Percentiles rank a stretch among this genome's conserved stretches.
Evolutionary conservation across 2,113 vertebrate species (phyloP).

Genomic region (Felis catus): DNA sequence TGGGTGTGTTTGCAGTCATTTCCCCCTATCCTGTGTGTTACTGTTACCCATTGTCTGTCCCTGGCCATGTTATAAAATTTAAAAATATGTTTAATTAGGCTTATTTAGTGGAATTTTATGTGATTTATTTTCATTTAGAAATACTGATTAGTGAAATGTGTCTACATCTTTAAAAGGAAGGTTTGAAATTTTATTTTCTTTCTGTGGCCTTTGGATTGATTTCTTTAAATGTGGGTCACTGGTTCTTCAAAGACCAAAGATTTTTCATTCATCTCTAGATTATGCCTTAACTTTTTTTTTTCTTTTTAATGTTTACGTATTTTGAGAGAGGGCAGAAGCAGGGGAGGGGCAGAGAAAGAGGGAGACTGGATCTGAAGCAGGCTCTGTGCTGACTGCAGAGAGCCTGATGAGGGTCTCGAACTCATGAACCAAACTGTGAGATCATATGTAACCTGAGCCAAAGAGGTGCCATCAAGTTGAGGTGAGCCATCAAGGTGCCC

Average conservation of each 20-base stretch:
- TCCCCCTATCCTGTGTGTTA: neutral
- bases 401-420: neutral
- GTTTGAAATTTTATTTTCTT: slow-evolving; percentile 15
- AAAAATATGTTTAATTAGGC: slow-evolving; percentile 8
- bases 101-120: neutral
- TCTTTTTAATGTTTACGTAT: neutral
- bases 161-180: neutral
- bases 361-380: neutral
- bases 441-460: neutral
- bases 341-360: no score
- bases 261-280: neutral
- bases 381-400: neutral
- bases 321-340: neutral
- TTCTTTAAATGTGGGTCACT: neutral
- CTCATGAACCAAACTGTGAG: neutral
- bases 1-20: neutral
- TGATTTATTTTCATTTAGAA: slow-evolving; percentile 34
- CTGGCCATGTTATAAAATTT: neutral
- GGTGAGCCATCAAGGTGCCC: neutral
- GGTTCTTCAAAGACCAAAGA: neutral
- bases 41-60: neutral
- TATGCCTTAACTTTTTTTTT: neutral
- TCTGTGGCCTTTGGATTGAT: neutral
- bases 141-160: neutral
- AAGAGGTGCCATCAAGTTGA: neutral